Evolutionary conservation across 2,888 invertebrate species (phyloP), one percentile per base, ranked within the genome.

Genomic region (Cyclophora albipunctata): DNA sequence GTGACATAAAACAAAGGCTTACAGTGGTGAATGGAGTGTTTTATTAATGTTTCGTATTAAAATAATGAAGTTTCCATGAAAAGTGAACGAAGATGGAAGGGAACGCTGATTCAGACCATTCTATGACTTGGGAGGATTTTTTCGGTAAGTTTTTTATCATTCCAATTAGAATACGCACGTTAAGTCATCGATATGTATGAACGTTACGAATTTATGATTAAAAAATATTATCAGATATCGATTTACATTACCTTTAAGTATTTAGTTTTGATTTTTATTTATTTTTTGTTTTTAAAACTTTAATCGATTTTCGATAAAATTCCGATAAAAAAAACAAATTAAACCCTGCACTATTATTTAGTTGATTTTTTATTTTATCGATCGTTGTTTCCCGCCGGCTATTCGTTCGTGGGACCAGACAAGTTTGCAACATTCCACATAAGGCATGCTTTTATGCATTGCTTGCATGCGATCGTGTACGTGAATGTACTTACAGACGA

Each of bases 71-170:
- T 72, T 78, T 70, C 60, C 64, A 62, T 61, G 54, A 59, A 62
- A 59, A 70, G 76, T 79, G 73, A 60, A 66, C 62, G 74, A 86
- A 82, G 71, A 89, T 89, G 89, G 89, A 89, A 73, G 88, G 84
- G 72, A 88, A 84, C 67, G 88, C 87, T 69, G 92, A 92, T 77
- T 92, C 92, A 66, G 92, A 92, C 80, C 91, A 91, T 69, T 92
- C 92, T 75, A 90, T 92, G 89, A 92, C 91, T 74, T 92, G 92
- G 93, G 92, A 92, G 79, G 92, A 92, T 71, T 92, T 92, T 89
- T 92, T 92, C 71, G 92, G 92, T 92, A 70, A 84, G 91, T 89
- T 59, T 53, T 48, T 52, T 37, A 37, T 37, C 5, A 37, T 37
- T 37, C 37, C 5, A 37, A 37, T 37, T 37, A 37, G 37, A 37